A percentile compares a stretch with the other conserved stretches of the same genome.
These are phyloP conservation scores for Eira barbara DNA, from an alignment of 2,113 vertebrate genomes.

Conservation along the genomic window DNA sequence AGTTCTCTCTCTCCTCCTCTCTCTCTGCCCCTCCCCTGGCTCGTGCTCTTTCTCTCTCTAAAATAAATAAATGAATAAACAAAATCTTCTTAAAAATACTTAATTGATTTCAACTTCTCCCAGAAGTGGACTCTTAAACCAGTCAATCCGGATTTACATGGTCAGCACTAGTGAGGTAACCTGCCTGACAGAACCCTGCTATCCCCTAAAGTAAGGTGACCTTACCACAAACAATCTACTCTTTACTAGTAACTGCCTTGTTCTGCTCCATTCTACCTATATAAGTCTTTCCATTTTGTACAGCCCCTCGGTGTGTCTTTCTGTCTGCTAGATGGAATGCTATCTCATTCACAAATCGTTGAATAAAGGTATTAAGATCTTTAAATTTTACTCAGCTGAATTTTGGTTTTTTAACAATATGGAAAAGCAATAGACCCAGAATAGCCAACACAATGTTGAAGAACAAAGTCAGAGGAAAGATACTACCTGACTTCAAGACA, in stretches of 20 bases:
- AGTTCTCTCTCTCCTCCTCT: neutral
- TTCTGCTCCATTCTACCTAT: neutral
- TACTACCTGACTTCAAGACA: neutral
- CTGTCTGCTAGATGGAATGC: neutral
- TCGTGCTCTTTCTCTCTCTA: neutral
- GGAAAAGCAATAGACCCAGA: neutral
- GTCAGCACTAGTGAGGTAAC: neutral
- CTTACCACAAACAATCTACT: neutral
- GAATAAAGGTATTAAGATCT: neutral
- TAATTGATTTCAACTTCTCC: neutral
- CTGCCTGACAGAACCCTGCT: neutral
- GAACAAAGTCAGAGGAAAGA: neutral
- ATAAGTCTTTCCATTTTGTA: neutral
- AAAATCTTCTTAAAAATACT: neutral
- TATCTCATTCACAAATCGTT: neutral
- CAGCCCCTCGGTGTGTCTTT: neutral
- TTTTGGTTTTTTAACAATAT: neutral
- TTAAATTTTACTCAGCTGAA: neutral
- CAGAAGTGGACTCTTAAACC: neutral
- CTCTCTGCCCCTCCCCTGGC: neutral
- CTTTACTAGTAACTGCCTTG: neutral
- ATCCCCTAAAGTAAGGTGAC: neutral
- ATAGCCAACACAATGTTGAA: neutral
- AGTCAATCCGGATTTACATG: neutral
- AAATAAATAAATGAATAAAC: neutral